These are phyloP conservation scores for Dasypolia templi DNA, from an alignment of 2,888 invertebrate genomes.

Conservation along the genomic window DNA sequence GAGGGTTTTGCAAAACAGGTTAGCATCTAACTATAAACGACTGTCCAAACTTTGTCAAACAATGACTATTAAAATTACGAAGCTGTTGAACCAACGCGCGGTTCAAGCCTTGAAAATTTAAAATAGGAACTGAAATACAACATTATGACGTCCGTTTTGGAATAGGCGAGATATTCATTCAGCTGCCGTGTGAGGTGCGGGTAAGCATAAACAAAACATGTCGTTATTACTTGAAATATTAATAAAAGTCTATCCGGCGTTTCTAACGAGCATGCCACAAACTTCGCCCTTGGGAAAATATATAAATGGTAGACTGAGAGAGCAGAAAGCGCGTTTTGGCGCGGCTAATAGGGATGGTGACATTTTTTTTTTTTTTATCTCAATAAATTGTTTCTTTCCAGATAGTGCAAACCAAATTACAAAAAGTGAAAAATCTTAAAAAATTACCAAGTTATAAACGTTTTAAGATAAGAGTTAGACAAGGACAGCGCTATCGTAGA, in stretches of 20 bases:
- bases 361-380: no score
- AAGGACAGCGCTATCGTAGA: no score
- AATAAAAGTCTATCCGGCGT: constrained; percentile 82
- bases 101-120: constrained; percentile 76
- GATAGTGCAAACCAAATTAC: no score
- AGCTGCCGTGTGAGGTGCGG: constrained; percentile 76
- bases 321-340: constrained; percentile 73
- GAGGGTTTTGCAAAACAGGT: constrained; percentile 30
- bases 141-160: constrained; percentile 73
- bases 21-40: constrained; percentile 38
- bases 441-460: no score
- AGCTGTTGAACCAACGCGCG: constrained; percentile 71
- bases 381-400: no score
- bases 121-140: constrained; percentile 78
- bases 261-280: constrained; percentile 78
- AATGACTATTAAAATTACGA: constrained; percentile 63
- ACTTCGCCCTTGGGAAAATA: constrained; percentile 80
- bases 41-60: constrained; percentile 49
- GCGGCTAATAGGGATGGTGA: no score
- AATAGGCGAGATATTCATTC: constrained; percentile 83
- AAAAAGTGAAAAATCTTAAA: no score
- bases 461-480: no score
- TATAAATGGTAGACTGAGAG: constrained; percentile 75
- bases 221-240: constrained; percentile 86
- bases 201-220: constrained; percentile 75